These are phyloP conservation scores for Ceuthmochares aereus DNA, from an alignment of 2,113 vertebrate species.

Conservation along the genomic window DNA sequence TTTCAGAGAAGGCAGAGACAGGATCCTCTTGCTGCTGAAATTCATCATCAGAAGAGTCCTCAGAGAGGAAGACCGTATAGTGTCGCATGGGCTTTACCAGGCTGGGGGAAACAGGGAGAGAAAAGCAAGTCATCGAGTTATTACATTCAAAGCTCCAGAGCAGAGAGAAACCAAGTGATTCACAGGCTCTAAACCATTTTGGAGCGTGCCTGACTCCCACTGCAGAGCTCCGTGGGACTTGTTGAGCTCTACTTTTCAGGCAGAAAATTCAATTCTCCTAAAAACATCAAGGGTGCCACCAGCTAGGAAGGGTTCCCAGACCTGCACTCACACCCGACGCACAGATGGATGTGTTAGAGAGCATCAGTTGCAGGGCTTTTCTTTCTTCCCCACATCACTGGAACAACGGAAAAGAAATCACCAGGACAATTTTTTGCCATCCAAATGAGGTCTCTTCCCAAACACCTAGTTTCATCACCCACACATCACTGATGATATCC, in stretches of 20 bases:
- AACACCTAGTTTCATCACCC: neutral
- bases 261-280: neutral
- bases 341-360: neutral
- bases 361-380: neutral
- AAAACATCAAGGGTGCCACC: fast-evolving
- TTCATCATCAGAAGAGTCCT: constrained; percentile 96
- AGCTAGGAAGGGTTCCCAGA: fast-evolving
- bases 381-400: neutral
- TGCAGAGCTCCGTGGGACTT: neutral
- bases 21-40: constrained; percentile 88
- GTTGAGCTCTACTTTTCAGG: neutral
- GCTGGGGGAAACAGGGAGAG: constrained; percentile 80
- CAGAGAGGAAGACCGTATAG: constrained; percentile 97
- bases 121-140: constrained; percentile 55
- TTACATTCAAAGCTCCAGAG: constrained; percentile 3
- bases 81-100: constrained; percentile 91
- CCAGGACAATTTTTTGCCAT: neutral
- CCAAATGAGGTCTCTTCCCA: neutral
- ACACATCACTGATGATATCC: neutral
- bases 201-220: neutral
- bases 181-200: neutral
- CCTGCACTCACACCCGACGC: neutral
- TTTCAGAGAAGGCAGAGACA: constrained; percentile 91
- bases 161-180: neutral
- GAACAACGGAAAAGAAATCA: neutral